A percentile compares a stretch with the other conserved stretches of the same genome.
phyloP scores from a whole-genome alignment of 2,888 invertebrate species.

The Lymantria monacha region DNA sequence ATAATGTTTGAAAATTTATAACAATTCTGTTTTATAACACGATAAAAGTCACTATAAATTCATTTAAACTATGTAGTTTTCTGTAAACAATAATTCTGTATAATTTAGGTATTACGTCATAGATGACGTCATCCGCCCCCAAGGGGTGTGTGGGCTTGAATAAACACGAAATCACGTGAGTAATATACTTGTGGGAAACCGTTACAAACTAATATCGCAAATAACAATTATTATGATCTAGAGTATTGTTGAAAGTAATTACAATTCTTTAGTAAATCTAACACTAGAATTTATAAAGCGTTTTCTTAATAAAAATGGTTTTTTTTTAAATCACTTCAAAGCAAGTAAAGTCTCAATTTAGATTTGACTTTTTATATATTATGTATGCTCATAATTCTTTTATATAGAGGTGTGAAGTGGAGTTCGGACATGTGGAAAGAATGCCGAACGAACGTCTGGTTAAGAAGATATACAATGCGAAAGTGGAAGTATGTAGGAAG shows the following conservation, averaged over 20 bases:
- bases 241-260: not conserved
- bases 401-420: no score
- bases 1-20: no score
- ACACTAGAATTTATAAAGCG: not conserved
- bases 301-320: no score
- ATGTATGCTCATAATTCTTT: no score
- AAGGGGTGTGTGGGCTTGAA: slow-evolving; percentile 11
- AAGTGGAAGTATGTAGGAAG: no score
- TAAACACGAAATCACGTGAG: slow-evolving; percentile 16
- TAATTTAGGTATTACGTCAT: slow-evolving; percentile 4
- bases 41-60: not conserved
- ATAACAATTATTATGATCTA: not conserved
- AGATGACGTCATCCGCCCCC: slow-evolving; percentile 14
- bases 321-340: no score
- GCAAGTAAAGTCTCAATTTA: no score
- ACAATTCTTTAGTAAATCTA: not conserved
- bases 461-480: no score
- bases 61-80: not conserved
- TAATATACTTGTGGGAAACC: slow-evolving; percentile 6
- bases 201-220: not conserved
- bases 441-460: no score
- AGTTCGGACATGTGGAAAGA: no score
- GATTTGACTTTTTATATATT: no score
- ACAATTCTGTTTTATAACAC: no score
- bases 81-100: slow-evolving; percentile 1